Evolutionary conservation across 2,888 invertebrate species (phyloP), one percentile per base, ranked within the genome.

Genomic region (Ethmia dodecea): DNA sequence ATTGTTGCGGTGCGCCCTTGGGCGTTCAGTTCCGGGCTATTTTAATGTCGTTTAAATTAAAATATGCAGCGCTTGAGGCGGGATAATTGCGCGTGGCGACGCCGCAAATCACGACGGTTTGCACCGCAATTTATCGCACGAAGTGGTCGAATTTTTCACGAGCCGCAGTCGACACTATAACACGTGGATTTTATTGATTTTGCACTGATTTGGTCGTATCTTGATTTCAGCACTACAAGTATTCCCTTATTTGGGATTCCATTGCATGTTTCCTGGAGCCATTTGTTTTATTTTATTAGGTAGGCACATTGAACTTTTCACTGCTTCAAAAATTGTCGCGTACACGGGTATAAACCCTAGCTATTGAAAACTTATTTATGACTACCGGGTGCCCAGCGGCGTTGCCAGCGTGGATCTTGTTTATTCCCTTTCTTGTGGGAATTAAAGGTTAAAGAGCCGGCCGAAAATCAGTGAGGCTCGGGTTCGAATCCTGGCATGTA

Each of bases 31-130:
- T 83, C 78, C 80, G 78, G 78, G 70, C 58, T 61, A 64, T 70
- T 70, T 79, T 70, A 76, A 80, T 72, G 75, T 74, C 73, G 68
- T 69, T 73, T 72, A 70, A 74, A 63, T 70, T 70, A 72, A 72
- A 66, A 69, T 69, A 66, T 65, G 61, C 61, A 57, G 50, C 46
- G 54, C 54, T 58, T 52, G 55, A 57, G 56, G 57, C 56, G 59
- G 61, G 55, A 60, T 75, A 71, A 75, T 74, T 76, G 62, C 50
- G 37, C 43, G 44, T 39, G 38, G 50, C 48, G 53, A 52, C 53
- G 58, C 49, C 45, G 61, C 63, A 69, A 72, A 71, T 74, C 69
- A 68, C 66, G 46, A 45, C 44, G 47, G 31, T 38, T 34, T 35
- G 25, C 37, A 15, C 30, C 36, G 38, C 38, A 35, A 46, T 49